phyloP scores from a whole-genome alignment of 2,113 vertebrate species.

The Malurus alboscapulatus region DNA sequence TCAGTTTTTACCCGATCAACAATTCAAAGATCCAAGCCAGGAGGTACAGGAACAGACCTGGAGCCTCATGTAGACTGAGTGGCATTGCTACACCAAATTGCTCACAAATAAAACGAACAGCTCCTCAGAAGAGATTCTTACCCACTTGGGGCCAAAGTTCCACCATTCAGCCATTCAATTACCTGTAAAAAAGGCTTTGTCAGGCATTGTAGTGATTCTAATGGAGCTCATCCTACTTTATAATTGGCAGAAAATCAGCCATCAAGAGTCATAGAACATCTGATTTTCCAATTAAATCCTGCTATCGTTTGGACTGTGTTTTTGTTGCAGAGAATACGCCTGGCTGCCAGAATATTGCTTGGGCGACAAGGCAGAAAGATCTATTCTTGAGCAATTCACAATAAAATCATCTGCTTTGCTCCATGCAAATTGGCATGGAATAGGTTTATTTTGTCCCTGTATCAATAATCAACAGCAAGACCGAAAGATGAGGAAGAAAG shows the following conservation, averaged over 20 bases:
- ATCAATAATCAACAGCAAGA: not conserved
- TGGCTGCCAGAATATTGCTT: not conserved
- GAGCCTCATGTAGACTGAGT: not conserved
- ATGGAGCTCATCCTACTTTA: not conserved
- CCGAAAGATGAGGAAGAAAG: not conserved
- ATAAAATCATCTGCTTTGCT: not conserved
- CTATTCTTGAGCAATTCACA: not conserved
- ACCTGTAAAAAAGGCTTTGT: not conserved
- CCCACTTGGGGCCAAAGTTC: not conserved
- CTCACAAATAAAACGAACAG: not conserved
- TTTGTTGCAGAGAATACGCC: not conserved
- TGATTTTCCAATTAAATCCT: constrained; percentile 22
- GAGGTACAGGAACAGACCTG: not conserved
- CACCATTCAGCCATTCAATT: not conserved
- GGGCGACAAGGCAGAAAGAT: not conserved
- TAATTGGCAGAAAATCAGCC: constrained; percentile 4
- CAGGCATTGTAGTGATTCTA: not conserved
- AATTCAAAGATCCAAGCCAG: not conserved
- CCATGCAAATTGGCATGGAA: not conserved
- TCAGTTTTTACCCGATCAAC: not conserved
- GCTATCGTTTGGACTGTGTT: not conserved
- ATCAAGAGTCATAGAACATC: not conserved
- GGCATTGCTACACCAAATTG: not conserved
- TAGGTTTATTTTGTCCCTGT: not conserved
- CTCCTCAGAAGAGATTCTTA: not conserved